These are phyloP conservation scores for Peucedramus taeniatus DNA, from an alignment of 2,113 vertebrate genomes.

Conservation along the genomic window DNA sequence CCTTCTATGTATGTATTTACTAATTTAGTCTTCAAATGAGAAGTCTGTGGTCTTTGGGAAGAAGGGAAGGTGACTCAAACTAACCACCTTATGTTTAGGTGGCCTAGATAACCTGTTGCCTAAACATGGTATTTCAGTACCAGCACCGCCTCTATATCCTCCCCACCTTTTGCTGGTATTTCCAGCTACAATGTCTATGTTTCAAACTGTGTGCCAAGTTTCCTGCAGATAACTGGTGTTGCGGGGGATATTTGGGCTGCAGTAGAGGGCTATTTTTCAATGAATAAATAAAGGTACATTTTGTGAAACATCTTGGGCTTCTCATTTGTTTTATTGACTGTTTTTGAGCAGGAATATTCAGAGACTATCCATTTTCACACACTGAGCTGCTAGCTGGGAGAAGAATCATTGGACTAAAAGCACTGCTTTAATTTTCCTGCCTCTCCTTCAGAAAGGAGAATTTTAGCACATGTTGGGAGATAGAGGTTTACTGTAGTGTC, in stretches of 20 bases:
- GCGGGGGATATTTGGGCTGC: neutral
- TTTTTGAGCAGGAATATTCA: neutral
- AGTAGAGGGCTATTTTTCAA: neutral
- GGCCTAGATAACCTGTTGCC: neutral
- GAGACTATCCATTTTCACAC: neutral
- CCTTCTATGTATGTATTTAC: neutral
- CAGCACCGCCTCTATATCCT: neutral
- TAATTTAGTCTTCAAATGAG: neutral
- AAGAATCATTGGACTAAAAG: neutral
- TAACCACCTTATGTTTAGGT: neutral
- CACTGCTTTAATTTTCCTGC: neutral
- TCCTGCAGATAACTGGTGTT: neutral
- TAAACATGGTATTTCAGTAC: neutral
- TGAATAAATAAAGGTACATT: slow-evolving; percentile 37
- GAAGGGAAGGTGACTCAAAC: neutral
- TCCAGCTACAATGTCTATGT: neutral
- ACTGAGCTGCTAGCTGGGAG: neutral
- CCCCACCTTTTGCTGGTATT: neutral
- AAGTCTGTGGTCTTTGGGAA: neutral
- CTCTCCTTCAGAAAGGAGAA: neutral
- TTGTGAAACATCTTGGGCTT: neutral
- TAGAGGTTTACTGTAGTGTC: neutral
- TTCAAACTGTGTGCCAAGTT: neutral
- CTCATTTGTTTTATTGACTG: neutral
- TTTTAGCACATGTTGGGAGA: neutral